Base-by-base conservation (phyloP, 2,888 invertebrate genomes). In the Bombyx huttoni region DNA sequence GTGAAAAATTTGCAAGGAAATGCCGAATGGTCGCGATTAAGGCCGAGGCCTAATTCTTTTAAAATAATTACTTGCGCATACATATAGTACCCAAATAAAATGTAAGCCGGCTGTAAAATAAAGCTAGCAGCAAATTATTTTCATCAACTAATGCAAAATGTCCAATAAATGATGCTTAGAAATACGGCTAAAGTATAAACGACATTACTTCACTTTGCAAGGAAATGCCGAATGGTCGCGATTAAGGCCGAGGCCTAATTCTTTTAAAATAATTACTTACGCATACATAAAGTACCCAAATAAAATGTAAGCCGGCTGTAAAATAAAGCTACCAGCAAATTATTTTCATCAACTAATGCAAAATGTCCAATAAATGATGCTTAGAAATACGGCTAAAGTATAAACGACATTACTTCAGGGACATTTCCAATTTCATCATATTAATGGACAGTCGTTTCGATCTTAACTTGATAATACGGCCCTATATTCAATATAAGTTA, bases 341-440 rank as follows among this genome's bases (percentile, higher is more conserved):
- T 0, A 1, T 40, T 40, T 40, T 40, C 46, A 56, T 58, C 55
- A 54, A 50, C 50, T 54, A 61, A 59, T 57, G 58, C 53, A 54
- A 51, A 24, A 54, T 50, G 57, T 49, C 47, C 53, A 47, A 56
- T 59, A 55, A 58, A 62, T 60, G 56, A 47, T 46, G 54, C 47
- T 56, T 55, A 50, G 53, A 56, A 49, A 53, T 35, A 13, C 50
- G 10, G 35, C 33, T 12, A 24, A 52, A 24, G 48, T 47, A 50
- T 52, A 48, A 50, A 50, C 52, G 50, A 52, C 53, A 58, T 61
- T 53, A 56, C 52, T 54, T 54, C 49, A 47, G 51, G 33, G 51
- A 50, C 54, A 54, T 49, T 55, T 56, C 40, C 53, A 53, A 61
- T 58, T 62, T 62, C 55, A 62, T 64, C 54, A 60, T 50, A 49